Conservation (phyloP, 2,888 invertebrate species). For the Melanchra persicariae region DNA sequence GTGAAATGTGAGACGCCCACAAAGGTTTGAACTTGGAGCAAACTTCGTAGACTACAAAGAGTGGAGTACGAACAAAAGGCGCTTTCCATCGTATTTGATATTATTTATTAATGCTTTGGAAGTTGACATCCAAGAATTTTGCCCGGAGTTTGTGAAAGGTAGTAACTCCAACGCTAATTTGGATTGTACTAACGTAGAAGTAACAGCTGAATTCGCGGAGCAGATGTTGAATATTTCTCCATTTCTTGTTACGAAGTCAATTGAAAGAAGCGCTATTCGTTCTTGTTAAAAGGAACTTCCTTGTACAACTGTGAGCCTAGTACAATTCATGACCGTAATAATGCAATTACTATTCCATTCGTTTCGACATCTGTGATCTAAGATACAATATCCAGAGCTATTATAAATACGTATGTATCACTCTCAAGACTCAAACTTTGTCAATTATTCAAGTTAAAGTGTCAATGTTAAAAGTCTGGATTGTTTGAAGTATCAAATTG, state of each 20-base stretch:
- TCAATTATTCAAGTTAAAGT: constrained; percentile 17
- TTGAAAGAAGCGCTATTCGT: constrained; percentile 7
- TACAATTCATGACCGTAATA: constrained; percentile 7
- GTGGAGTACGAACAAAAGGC: constrained; percentile 55
- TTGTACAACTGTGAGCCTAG: constrained; percentile 11
- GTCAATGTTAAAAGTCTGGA: constrained; percentile 17
- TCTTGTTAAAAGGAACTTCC: constrained; percentile 24
- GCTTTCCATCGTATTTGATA: constrained; percentile 54
- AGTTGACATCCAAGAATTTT: constrained; percentile 56
- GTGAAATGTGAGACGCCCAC: constrained; percentile 63
- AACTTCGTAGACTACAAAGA: constrained; percentile 70
- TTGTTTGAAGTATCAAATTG: constrained; percentile 2
- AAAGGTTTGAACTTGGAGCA: constrained; percentile 63
- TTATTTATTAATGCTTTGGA: constrained; percentile 66
- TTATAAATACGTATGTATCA: background rate
- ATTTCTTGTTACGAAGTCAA: constrained; percentile 20
- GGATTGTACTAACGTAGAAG: background rate
- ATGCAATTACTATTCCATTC: constrained; percentile 20
- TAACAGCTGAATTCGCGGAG: constrained; percentile 7
- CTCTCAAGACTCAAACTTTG: constrained; percentile 17
- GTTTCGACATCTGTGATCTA: constrained; percentile 30
- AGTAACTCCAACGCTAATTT: constrained; percentile 36
- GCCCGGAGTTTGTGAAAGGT: constrained; percentile 22
- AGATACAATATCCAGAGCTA: background rate
- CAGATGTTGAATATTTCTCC: constrained; percentile 22